A percentile compares a stretch with the other conserved stretches of the same genome.
phyloP scores from a whole-genome alignment of 2,797 vertebrate genomes.

The Malacoctenus gilli region DNA sequence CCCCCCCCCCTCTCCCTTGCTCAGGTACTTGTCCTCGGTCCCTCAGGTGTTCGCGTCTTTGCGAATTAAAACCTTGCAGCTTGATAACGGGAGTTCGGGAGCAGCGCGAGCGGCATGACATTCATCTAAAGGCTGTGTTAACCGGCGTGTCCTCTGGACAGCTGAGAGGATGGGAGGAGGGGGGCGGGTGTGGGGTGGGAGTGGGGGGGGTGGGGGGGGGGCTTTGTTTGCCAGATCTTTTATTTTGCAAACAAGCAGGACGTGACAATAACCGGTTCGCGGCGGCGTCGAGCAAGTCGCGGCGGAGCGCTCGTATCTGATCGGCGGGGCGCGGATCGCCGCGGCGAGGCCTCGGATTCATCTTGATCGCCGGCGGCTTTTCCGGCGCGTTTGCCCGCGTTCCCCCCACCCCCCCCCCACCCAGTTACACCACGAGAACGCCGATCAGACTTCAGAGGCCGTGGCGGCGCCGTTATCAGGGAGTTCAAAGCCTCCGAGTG shows the following conservation, averaged over 20 bases:
- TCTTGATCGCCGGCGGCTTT: slow-evolving; percentile 38
- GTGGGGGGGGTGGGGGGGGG: too few species aligned
- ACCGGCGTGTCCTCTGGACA: background rate
- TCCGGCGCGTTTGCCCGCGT: slow-evolving; percentile 31
- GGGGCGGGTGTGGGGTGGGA: too few species aligned
- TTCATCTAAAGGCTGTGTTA: background rate
- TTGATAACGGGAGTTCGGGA: slow-evolving; percentile 10
- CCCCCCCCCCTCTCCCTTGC: too few species aligned
- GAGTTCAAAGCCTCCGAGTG: slow-evolving; percentile 43
- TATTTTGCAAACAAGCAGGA: too few species aligned
- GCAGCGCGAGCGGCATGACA: slow-evolving; percentile 4
- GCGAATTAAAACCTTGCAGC: slow-evolving; percentile 21
- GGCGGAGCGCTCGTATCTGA: too few species aligned
- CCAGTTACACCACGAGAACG: slow-evolving; percentile 34
- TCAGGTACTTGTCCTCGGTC: slow-evolving; percentile 12
- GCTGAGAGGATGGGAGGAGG: background rate
- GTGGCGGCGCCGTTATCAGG: slow-evolving; percentile 38
- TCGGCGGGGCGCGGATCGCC: too few species aligned
- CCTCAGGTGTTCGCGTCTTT: background rate
- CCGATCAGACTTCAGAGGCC: slow-evolving; percentile 46
- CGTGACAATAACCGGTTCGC: too few species aligned
- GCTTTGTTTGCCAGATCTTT: background rate
- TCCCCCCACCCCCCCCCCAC: too few species aligned
- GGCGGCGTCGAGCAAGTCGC: too few species aligned
- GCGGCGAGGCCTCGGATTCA: too few species aligned